These are phyloP conservation scores for Lepidurus packardi DNA, from an alignment of 1,140 invertebrate genomes.

Conservation along the genomic window DNA sequence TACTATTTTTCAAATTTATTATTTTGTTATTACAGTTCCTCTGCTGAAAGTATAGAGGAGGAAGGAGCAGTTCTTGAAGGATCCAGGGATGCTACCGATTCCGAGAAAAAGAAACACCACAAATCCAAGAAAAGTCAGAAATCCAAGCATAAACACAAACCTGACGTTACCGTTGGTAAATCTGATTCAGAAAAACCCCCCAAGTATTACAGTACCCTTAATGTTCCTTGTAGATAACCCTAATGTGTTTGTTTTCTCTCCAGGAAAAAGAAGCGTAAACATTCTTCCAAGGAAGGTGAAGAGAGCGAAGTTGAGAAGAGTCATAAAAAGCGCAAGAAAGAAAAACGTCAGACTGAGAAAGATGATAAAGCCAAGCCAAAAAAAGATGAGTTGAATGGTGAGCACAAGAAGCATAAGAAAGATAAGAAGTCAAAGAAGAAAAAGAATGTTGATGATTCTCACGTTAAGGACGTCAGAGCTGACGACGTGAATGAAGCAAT, in stretches of 20 bases:
- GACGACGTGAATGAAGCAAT: constrained; percentile 7
- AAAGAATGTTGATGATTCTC: constrained; percentile 16
- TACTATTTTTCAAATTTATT: neutral
- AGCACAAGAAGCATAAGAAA: constrained; percentile 22
- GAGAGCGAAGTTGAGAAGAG: constrained; percentile 29
- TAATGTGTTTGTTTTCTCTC: neutral
- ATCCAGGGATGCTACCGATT: neutral
- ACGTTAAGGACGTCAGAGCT: constrained; percentile 15
- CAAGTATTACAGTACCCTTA: neutral
- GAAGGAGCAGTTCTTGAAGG: neutral
- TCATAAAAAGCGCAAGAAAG: constrained; percentile 28
- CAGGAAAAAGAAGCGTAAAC: constrained; percentile 31
- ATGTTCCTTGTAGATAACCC: neutral
- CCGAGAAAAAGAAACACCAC: constrained; percentile 23
- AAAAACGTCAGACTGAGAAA: constrained; percentile 28
- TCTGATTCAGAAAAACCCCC: neutral
- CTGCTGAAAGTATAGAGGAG: neutral
- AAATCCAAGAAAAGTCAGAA: constrained; percentile 32
- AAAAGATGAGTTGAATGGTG: constrained; percentile 27
- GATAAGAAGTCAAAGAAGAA: constrained; percentile 26
- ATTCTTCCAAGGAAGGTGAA: neutral
- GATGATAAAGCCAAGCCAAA: neutral
- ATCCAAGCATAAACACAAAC: constrained; percentile 29
- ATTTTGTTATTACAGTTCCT: neutral
- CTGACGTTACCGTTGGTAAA: constrained; percentile 25